Percentiles rank a stretch among this genome's conserved stretches.
Conservation (phyloP, 2,888 invertebrate species). For the Xestoiulus laeticollis region DNA sequence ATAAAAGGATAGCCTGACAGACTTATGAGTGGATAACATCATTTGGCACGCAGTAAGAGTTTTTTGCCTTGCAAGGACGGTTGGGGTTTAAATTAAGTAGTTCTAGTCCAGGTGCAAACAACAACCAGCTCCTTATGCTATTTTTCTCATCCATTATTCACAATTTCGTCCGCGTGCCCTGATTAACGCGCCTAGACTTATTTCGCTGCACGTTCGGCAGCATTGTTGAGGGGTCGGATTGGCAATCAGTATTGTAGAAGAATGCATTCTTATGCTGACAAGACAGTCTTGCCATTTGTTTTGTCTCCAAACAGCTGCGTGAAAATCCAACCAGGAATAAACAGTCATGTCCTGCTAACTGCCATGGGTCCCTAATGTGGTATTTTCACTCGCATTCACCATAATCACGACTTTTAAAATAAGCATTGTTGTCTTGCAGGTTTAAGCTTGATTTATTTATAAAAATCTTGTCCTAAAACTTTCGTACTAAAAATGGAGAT, state of each 20-base stretch:
- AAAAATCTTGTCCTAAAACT: too few species aligned
- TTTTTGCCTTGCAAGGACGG: not conserved
- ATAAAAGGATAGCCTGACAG: not conserved
- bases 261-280: not conserved
- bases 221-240: not conserved
- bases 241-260: not conserved
- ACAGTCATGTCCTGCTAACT: not conserved
- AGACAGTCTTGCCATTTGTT: not conserved
- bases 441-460: too few species aligned
- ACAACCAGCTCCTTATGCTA: not conserved
- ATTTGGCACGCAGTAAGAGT: not conserved
- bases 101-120: not conserved
- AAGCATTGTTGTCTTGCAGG: too few species aligned
- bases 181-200: not conserved
- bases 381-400: not conserved
- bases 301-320: not conserved
- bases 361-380: not conserved
- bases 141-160: not conserved
- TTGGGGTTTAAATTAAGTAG: not conserved
- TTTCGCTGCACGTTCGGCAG: not conserved
- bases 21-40: constrained; percentile 14
- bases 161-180: not conserved
- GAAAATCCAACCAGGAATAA: not conserved
- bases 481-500: too few species aligned
- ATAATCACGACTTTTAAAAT: not conserved